phyloP scores from a whole-genome alignment of 2,888 invertebrate species.

The Doris montereyensis region DNA sequence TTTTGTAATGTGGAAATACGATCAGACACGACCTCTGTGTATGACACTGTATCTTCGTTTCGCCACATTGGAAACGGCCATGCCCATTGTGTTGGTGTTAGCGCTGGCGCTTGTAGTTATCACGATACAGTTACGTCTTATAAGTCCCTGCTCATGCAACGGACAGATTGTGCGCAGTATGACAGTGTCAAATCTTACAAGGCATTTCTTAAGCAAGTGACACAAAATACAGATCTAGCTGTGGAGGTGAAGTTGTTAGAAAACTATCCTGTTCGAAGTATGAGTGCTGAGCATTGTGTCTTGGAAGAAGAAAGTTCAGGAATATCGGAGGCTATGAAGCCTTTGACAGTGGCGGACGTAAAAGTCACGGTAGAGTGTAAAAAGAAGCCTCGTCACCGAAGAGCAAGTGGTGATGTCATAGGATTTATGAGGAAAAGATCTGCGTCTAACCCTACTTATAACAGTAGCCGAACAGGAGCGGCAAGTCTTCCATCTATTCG shows the following conservation, averaged over 20 bases:
- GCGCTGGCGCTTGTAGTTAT: conserved; percentile 16
- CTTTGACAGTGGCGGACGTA: not conserved
- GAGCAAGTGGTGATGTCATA: conserved; percentile 22
- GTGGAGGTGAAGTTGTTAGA: conserved; percentile 45
- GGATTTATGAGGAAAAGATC: conserved; percentile 32
- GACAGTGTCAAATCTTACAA: conserved; percentile 47
- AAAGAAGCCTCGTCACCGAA: conserved; percentile 21
- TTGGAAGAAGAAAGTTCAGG: conserved; percentile 31
- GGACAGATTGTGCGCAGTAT: conserved; percentile 40
- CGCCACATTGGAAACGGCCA: conserved; percentile 37
- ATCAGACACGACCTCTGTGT: conserved; percentile 43
- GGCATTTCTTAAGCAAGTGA: conserved; percentile 43
- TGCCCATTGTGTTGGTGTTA: not conserved
- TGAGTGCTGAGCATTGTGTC: conserved; percentile 39
- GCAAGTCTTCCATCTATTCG: conserved; percentile 36
- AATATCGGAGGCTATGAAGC: not conserved
- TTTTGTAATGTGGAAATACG: conserved; percentile 43
- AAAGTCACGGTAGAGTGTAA: not conserved
- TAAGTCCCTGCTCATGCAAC: conserved; percentile 41
- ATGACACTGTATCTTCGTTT: conserved; percentile 46
- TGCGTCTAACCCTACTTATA: conserved; percentile 30
- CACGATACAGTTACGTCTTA: conserved; percentile 41
- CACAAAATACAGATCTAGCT: conserved; percentile 42
- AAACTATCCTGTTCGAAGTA: conserved; percentile 41
- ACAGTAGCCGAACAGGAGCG: not conserved